Evolutionary conservation across 2,113 vertebrate genomes (phyloP).

Genomic region (Thymallus thymallus): DNA sequence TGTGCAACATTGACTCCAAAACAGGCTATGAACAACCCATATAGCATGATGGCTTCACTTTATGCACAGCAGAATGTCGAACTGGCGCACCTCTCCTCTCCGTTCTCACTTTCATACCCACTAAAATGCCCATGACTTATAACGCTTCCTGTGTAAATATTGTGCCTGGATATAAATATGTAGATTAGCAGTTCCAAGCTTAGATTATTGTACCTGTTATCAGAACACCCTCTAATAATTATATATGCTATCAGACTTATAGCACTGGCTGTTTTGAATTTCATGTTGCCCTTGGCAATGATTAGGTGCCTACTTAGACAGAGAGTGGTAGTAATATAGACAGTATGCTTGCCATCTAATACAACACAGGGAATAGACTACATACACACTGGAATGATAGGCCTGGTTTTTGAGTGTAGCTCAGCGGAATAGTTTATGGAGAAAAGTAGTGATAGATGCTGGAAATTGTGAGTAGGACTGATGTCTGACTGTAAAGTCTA

Average conservation of each 20-base stretch:
- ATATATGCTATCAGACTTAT: background rate
- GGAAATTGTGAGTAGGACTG: too few species aligned
- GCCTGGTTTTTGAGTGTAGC: too few species aligned
- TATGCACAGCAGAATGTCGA: background rate
- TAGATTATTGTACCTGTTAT: background rate
- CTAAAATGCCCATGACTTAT: background rate
- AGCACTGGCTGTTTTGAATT: too few species aligned
- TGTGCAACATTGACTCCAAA: constrained; percentile 10
- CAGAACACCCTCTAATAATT: background rate
- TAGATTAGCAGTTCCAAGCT: background rate
- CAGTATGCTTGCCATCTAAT: background rate
- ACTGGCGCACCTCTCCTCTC: too few species aligned
- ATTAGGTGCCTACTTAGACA: too few species aligned
- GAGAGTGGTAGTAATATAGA: background rate
- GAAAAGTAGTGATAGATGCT: too few species aligned
- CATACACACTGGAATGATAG: too few species aligned
- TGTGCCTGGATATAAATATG: background rate
- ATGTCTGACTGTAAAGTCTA: too few species aligned
- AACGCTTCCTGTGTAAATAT: background rate
- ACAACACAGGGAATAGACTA: background rate
- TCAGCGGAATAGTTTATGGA: too few species aligned
- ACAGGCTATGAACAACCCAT: background rate
- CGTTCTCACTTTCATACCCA: background rate
- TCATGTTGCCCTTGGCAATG: background rate
- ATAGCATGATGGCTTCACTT: background rate